Percentiles rank a stretch among this genome's conserved stretches.
Conservation (phyloP, 2,888 invertebrate genomes). For the Idaea straminata region DNA sequence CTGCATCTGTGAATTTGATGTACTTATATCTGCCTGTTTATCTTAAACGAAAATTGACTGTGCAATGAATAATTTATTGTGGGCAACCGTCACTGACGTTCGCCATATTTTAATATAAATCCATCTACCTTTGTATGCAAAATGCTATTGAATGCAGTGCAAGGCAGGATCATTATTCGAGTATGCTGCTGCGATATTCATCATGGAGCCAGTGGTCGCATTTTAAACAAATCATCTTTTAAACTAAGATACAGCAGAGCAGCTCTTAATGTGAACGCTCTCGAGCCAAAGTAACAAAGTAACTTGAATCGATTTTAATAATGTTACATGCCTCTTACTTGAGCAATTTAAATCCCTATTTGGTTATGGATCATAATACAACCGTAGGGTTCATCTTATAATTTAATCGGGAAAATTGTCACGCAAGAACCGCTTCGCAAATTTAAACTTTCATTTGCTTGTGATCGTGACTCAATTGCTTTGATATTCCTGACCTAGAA, state of each 20-base stretch:
- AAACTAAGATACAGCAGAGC: slow-evolving; percentile 18
- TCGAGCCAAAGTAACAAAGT: slow-evolving; percentile 24
- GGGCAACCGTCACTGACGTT: slow-evolving; percentile 75
- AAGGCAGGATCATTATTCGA: slow-evolving; percentile 78
- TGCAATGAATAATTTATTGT: slow-evolving; percentile 78
- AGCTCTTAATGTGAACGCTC: slow-evolving; percentile 40
- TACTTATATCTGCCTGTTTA: slow-evolving; percentile 59
- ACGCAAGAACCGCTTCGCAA: not conserved
- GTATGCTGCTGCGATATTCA: slow-evolving; percentile 76
- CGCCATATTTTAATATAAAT: slow-evolving; percentile 79
- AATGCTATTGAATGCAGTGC: slow-evolving; percentile 79
- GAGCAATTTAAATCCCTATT: not conserved
- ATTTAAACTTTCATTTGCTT: not conserved
- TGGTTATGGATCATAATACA: no score
- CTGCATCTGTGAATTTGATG: slow-evolving; percentile 68
- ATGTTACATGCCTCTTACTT: slow-evolving; percentile 23
- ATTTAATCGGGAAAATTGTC: not conserved
- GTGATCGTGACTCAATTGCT: not conserved
- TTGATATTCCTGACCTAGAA: not conserved
- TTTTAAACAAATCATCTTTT: slow-evolving; percentile 80
- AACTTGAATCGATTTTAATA: slow-evolving; percentile 60
- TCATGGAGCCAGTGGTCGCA: slow-evolving; percentile 66
- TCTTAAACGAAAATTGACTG: slow-evolving; percentile 72
- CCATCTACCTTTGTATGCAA: slow-evolving; percentile 80
- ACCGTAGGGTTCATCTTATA: no score